Evolutionary conservation across 2,888 invertebrate species (phyloP).

Genomic region (Orthonevra nobilis): DNA sequence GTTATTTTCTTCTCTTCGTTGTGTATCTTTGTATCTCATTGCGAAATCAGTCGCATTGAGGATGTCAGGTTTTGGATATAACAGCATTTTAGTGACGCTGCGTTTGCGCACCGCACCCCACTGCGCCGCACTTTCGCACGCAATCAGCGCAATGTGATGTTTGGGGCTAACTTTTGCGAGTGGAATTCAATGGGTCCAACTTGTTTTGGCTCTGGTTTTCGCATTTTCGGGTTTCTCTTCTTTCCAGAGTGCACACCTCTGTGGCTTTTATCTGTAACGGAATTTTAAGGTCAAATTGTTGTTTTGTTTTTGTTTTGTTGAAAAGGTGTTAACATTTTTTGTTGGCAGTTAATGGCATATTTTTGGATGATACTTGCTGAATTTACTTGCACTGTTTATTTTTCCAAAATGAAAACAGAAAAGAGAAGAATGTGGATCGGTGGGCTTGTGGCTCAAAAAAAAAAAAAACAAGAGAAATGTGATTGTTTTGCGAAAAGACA

Average conservation of each 20-base stretch:
- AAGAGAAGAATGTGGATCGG: constrained; percentile 53
- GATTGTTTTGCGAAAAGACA: not conserved
- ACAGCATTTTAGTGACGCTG: constrained; percentile 60
- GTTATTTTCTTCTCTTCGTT: constrained; percentile 30
- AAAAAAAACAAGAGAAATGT: not conserved
- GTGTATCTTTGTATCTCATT: constrained; percentile 25
- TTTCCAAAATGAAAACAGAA: too few relatives aligned
- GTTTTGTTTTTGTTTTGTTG: constrained; percentile 50
- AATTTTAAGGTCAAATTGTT: constrained; percentile 61
- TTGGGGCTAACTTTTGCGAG: constrained; percentile 46
- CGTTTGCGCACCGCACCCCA: constrained; percentile 35
- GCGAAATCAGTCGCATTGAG: constrained; percentile 56
- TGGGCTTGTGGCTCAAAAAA: too few relatives aligned
- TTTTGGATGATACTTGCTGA: too few relatives aligned
- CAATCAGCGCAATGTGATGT: too few relatives aligned
- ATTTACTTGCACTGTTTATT: too few relatives aligned
- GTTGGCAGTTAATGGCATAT: constrained; percentile 53
- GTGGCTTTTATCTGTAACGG: constrained; percentile 60
- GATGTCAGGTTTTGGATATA: constrained; percentile 54
- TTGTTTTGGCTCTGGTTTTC: constrained; percentile 24
- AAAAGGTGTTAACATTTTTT: constrained; percentile 60
- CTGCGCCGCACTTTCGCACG: too few relatives aligned
- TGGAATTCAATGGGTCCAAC: constrained; percentile 58
- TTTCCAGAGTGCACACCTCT: constrained; percentile 6
- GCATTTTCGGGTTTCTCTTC: constrained; percentile 12